Evolutionary conservation across 30 jellyfish, hydroid and myxozoan species (phyloP).

Genomic region (Pseudorhiza aurosa): DNA sequence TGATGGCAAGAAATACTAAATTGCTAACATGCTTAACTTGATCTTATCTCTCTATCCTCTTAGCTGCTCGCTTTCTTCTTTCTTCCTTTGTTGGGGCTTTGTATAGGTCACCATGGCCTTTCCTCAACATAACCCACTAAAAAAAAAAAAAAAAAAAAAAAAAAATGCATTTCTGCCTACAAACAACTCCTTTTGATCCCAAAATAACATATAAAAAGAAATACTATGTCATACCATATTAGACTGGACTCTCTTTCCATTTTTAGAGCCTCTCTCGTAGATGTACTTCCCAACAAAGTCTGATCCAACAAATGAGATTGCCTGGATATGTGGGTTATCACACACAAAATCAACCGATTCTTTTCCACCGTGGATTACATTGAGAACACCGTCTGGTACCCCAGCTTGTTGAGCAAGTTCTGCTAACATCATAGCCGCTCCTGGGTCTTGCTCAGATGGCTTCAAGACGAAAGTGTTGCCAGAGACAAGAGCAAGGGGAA

Average conservation of each 20-base stretch:
- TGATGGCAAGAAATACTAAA: too few relatives aligned
- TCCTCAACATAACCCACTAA: too few relatives aligned
- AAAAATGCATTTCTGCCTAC: too few relatives aligned
- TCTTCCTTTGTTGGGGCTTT: too few relatives aligned
- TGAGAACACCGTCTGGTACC: conserved; percentile 95
- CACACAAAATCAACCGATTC: conserved; percentile 93
- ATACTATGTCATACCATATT: conserved; percentile 65
- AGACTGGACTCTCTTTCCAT: conserved; percentile 96
- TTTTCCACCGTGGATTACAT: conserved; percentile 95
- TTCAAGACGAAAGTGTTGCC: conserved; percentile 92
- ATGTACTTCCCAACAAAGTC: conserved; percentile 89
- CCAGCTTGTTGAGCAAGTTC: conserved; percentile 94
- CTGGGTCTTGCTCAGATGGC: conserved; percentile 98
- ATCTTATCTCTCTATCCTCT: too few relatives aligned
- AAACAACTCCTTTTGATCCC: too few relatives aligned
- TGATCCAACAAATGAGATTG: conserved; percentile 94
- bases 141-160: too few relatives aligned
- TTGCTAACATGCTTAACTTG: too few relatives aligned
- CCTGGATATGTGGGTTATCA: conserved; percentile 80
- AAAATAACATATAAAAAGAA: too few relatives aligned
- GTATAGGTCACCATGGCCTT: too few relatives aligned
- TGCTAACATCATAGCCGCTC: conserved; percentile 94
- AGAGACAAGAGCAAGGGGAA: conserved; percentile 89
- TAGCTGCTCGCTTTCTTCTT: too few relatives aligned
- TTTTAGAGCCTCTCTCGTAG: conserved; percentile 80